Percentiles rank a stretch among this genome's conserved stretches.
Evolutionary conservation across 2,113 vertebrate genomes (phyloP).

Genomic region (Astatotilapia flaviijosephi): DNA sequence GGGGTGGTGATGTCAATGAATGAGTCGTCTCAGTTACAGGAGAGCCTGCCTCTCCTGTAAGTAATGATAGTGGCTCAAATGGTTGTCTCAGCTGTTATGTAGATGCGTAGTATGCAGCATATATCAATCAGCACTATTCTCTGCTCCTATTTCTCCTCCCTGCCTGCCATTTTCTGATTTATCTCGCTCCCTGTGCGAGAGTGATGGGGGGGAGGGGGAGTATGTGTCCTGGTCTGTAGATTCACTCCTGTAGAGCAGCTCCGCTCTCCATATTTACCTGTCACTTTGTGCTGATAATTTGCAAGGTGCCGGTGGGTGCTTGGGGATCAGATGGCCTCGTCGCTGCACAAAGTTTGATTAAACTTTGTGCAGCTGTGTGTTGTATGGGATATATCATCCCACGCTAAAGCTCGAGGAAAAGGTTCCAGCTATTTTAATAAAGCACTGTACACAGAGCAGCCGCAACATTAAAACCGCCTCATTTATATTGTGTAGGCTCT

Average conservation of each 20-base stretch:
- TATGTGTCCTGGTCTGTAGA: not conserved
- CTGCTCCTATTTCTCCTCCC: not conserved
- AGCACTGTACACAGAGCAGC: not conserved
- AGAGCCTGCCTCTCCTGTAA: not conserved
- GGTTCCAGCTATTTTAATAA: slow-evolving; percentile 28
- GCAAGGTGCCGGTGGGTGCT: not conserved
- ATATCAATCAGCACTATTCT: not conserved
- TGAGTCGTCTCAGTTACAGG: not conserved
- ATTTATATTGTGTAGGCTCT: not conserved
- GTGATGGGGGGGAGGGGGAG: not conserved
- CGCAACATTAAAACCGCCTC: not conserved
- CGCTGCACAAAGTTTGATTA: slow-evolving; percentile 12
- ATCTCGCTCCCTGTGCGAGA: not conserved
- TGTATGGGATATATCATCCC: not conserved
- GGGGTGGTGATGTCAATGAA: slow-evolving; percentile 11
- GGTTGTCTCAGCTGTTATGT: not conserved
- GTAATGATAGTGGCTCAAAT: not conserved
- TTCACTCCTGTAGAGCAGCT: not conserved
- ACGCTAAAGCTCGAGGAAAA: not conserved
- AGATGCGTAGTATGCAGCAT: not conserved
- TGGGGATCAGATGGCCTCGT: not conserved
- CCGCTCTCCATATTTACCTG: slow-evolving; percentile 3
- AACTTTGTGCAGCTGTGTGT: not conserved
- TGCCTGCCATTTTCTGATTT: not conserved
- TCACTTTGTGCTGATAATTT: slow-evolving; percentile 13